A percentile compares a stretch with the other conserved stretches of the same genome.
Evolutionary conservation across 2,113 vertebrate genomes (phyloP).

Genomic region (Psophia crepitans): DNA sequence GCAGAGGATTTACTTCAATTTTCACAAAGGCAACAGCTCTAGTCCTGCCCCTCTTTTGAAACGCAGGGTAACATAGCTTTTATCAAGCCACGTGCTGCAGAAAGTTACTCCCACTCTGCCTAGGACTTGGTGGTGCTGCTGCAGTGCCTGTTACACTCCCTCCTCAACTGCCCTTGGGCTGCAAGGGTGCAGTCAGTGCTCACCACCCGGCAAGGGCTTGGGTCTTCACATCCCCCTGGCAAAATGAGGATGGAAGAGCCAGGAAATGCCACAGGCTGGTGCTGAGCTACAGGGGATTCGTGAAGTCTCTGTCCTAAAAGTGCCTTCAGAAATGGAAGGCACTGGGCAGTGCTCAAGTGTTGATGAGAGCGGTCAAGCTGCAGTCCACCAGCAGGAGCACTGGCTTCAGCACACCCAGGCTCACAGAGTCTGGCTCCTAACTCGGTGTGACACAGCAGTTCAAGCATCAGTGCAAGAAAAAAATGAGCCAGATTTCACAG

Average conservation of each 20-base stretch:
- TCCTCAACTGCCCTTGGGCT: neutral
- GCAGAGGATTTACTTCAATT: neutral
- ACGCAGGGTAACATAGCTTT: neutral
- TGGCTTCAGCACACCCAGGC: neutral
- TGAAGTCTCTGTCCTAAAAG: neutral
- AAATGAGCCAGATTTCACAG: neutral
- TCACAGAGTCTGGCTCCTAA: neutral
- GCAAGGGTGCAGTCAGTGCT: neutral
- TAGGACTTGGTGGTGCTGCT: neutral
- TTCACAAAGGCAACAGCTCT: neutral
- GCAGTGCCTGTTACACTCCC: neutral
- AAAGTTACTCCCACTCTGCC: neutral
- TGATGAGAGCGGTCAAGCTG: neutral
- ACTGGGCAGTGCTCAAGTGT: neutral
- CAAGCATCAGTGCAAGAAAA: neutral
- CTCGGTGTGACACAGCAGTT: neutral
- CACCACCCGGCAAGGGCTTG: neutral
- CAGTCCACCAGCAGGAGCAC: neutral
- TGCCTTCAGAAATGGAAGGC: neutral
- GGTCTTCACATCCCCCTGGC: rapidly evolving
- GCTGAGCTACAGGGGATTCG: neutral
- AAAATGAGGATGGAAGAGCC: neutral
- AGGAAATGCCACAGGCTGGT: rapidly evolving
- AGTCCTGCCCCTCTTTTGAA: neutral
- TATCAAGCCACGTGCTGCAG: neutral